Base-by-base conservation (phyloP, 2,888 invertebrate species). In the Tachina lurida region DNA sequence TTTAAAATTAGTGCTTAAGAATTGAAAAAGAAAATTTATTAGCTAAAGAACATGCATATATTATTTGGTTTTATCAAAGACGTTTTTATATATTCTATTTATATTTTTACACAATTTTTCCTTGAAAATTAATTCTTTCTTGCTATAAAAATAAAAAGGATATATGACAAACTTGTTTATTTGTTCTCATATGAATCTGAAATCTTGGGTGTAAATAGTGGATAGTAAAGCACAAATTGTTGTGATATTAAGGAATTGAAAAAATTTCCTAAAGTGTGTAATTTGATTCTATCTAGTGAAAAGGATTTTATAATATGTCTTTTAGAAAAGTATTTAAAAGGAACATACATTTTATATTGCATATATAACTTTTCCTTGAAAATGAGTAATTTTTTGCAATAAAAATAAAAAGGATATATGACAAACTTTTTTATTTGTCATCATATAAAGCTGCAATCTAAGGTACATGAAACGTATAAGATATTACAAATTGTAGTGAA, bases 321-420 rank as follows among this genome's bases (percentile, higher is more conserved):
- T 31, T 31, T 0, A 31, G 0, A 7, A 31, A 31, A 31, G 31
- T 31, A 31, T 31, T 7, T 31, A 31, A 5, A 31, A 31, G 22
- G 1, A 31, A 3, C 31, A 31, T 31, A 4, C 0, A 31, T 31
- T 31, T 4, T 31, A 2, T 31, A 31, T 31, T 31, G 2, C 4
- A 31, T n/a, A n/a, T n/a, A n/a, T 2, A 3, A 31, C 7, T 31
- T 31, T 31, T 31, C 31, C 5, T 31, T 31, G 31, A 31, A 31
- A 31, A 31, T 31, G 0, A 41, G 17, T 3, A 8, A n/a, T 60
- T 52, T 52, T 0, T 19, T 52, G 10, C 19, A 0, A n/a, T 41
- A n/a, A 8, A 52, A 39, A 54, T 63, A 52, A 7, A 74, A 74
- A 74, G 62, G 74, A 74, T 52, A 74, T 63, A n/a, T 19, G 43